Evolutionary conservation across 2,888 invertebrate genomes (phyloP), one percentile per base, ranked within the genome.

Genomic region (Oscheius sp.): DNA sequence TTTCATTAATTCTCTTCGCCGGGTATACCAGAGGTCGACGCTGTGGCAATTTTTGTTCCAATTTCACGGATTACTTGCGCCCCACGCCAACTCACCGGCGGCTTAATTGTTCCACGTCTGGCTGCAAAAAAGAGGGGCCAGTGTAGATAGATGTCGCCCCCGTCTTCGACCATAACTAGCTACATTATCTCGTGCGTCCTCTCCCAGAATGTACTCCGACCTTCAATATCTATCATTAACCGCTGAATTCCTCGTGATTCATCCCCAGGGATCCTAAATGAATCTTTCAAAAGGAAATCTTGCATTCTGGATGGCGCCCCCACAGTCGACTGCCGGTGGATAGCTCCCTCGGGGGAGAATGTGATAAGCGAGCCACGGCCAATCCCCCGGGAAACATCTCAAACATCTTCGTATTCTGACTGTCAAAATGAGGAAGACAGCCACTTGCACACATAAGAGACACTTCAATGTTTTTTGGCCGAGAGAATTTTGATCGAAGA

Each of bases 51-150:
- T 70, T 66, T 52, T 35, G 35, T 35, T 70, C 69, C 58, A 70
- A 58, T 70, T 46, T 56, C 69, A 70, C 66, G 66, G 66, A 66
- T 66, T 66, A 66, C 66, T 52, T 21, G 49, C 66, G 52, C 64
- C n/a, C n/a, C 35, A 35, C 35, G 35, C 35, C 35, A 35, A 35
- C 35, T 35, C 35, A 35, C 35, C 35, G 35, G 35, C 35, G 29
- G 27, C 43, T 61, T 61, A 61, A 61, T 61, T 61, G 61, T 61
- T 25, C 41, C 43, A n/a, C 59, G 29, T 59, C 23, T 61, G 41
- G 16, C 2, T 41, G 43, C 9, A 59, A 29, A 35, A 29, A 41
- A 29, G 27, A 35, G 41, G 35, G 21, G 21, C 29, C 59, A 41
- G n/a, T 3, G 49, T 49, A 49, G 6, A n/a, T 13, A 49, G 45